phyloP scores from a whole-genome alignment of 2,888 invertebrate genomes.

The Amblyjoppa proteus region DNA sequence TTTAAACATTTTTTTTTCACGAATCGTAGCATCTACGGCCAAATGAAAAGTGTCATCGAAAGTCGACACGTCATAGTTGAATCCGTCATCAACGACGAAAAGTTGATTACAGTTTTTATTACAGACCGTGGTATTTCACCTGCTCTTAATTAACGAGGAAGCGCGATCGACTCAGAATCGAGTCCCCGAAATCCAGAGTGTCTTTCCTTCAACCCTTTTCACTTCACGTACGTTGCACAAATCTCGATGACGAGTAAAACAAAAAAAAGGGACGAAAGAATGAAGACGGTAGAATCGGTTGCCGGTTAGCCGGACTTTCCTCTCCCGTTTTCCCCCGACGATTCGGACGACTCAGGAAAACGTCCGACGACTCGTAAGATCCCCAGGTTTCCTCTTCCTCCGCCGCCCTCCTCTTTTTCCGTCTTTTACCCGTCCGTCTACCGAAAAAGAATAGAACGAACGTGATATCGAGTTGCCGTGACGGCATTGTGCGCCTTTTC shows the following conservation, averaged over 20 bases:
- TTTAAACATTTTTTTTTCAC: too few relatives aligned
- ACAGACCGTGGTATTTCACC: too few relatives aligned
- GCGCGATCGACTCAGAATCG: neutral
- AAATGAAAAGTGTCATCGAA: too few relatives aligned
- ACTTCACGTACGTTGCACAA: neutral
- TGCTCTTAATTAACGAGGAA: too few relatives aligned
- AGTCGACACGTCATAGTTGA: too few relatives aligned
- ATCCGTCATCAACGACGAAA: too few relatives aligned
- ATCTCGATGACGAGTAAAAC: neutral
- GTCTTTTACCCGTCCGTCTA: neutral
- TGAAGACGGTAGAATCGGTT: conserved; percentile 16
- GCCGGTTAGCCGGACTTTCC: conserved; percentile 5
- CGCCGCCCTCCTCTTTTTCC: neutral
- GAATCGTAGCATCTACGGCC: too few relatives aligned
- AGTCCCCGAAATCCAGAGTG: neutral
- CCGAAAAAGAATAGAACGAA: conserved; percentile 47
- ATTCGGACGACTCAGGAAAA: conserved; percentile 16
- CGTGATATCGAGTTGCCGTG: conserved; percentile 51
- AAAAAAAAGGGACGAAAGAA: neutral
- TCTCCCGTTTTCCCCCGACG: conserved; percentile 33
- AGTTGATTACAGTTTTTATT: too few relatives aligned
- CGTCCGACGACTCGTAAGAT: conserved; percentile 27
- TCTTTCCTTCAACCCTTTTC: neutral
- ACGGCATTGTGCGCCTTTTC: conserved; percentile 38
- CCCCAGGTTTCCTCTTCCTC: neutral